phyloP scores from a whole-genome alignment of 2,113 vertebrate genomes.

The Gnathonemus echidnorhynchus region DNA sequence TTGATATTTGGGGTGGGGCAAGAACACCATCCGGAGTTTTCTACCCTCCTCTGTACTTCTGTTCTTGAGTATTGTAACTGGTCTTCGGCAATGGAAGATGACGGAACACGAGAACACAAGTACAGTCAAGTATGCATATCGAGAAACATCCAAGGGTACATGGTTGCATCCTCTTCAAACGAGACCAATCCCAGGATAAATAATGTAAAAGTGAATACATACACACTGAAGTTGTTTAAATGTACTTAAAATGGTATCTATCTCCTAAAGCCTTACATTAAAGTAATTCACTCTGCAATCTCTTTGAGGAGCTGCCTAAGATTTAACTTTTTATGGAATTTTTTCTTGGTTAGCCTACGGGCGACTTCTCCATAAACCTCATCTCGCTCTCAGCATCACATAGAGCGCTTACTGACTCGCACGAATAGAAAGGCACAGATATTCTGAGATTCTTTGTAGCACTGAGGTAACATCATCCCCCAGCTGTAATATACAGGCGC shows the following conservation, averaged over 20 bases:
- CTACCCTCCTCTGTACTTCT: not conserved
- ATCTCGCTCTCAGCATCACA: not conserved
- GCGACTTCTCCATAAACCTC: not conserved
- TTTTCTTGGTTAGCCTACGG: not conserved
- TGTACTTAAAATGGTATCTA: not conserved
- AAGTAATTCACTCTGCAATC: not conserved
- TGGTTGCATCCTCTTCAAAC: not conserved
- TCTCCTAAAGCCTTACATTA: not conserved
- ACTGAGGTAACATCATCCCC: not conserved
- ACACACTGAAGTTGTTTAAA: not conserved
- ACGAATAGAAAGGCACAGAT: not conserved
- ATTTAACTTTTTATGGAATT: not conserved
- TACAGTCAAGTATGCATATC: not conserved
- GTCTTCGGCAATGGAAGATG: not conserved
- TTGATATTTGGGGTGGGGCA: not conserved
- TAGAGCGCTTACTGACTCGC: not conserved
- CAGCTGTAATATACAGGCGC: too few species aligned
- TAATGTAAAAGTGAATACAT: not conserved
- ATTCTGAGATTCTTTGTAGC: not conserved
- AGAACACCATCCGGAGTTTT: not conserved
- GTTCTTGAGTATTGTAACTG: not conserved
- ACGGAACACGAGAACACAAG: not conserved
- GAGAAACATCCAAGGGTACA: not conserved
- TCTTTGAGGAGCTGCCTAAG: not conserved
- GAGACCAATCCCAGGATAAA: not conserved